phyloP scores from a whole-genome alignment of 2,888 invertebrate genomes.

The Mimas tiliae region DNA sequence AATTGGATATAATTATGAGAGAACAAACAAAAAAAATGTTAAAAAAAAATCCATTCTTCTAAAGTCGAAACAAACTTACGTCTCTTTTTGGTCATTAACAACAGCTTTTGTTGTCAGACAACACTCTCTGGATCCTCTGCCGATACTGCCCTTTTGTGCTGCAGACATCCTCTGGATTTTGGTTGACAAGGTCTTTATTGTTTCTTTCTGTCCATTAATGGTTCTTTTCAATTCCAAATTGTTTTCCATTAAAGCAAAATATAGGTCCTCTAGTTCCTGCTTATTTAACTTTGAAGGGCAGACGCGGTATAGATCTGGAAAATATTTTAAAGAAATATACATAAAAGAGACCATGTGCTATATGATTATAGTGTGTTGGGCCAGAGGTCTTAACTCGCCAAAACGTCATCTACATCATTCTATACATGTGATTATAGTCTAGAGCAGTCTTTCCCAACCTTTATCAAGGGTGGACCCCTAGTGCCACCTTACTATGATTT shows the following conservation, averaged over 20 bases:
- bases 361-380: no score
- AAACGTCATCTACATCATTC: no score
- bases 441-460: no score
- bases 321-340: background rate
- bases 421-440: no score
- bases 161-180: conserved; percentile 60
- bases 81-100: conserved; percentile 62
- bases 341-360: no score
- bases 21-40: no score
- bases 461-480: no score
- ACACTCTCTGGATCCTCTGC: conserved; percentile 55
- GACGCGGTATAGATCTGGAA: conserved; percentile 54
- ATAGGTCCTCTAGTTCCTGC: conserved; percentile 87
- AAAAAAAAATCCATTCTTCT: no score
- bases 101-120: conserved; percentile 53
- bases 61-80: no score
- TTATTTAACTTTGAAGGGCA: conserved; percentile 84
- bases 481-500: no score
- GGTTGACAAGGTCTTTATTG: conserved; percentile 59
- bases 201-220: conserved; percentile 85
- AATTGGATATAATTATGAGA: no score
- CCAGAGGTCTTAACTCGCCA: no score
- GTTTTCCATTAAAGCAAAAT: conserved; percentile 85
- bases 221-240: conserved; percentile 86
- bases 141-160: conserved; percentile 45